Evolutionary conservation across 2,113 vertebrate genomes (phyloP).

Genomic region (Garra rufa): DNA sequence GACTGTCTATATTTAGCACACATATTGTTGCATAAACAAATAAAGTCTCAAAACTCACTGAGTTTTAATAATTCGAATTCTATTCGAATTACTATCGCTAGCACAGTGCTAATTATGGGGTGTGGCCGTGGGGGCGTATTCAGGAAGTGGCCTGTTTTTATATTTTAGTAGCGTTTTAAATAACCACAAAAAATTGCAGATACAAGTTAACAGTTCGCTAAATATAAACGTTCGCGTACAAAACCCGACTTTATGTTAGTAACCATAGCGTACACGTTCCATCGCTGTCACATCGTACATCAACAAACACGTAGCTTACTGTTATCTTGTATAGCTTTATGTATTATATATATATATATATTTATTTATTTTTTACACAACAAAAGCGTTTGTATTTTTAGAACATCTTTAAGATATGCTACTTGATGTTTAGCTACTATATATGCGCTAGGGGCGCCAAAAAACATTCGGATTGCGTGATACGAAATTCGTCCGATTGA

Average conservation of each 20-base stretch:
- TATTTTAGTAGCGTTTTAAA: background rate
- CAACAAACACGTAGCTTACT: background rate
- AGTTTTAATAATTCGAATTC: background rate
- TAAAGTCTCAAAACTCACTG: background rate
- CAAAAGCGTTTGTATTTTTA: background rate
- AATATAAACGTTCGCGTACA: background rate
- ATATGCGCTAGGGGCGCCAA: conserved; percentile 17
- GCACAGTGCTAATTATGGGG: background rate
- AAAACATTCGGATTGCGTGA: background rate
- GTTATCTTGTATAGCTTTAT: background rate
- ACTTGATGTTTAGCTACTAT: background rate
- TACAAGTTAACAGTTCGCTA: background rate
- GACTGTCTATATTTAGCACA: background rate
- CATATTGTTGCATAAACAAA: conserved; percentile 1
- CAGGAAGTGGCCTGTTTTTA: background rate
- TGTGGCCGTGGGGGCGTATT: background rate
- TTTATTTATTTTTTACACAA: too few relatives aligned
- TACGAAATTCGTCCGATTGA: background rate
- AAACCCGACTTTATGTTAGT: background rate
- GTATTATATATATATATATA: too few relatives aligned
- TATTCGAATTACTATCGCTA: background rate
- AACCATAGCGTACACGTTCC: background rate
- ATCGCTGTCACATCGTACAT: background rate
- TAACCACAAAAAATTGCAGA: background rate
- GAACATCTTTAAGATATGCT: background rate